phyloP scores from a whole-genome alignment of 1,140 invertebrate genomes.

The Eufriesea mexicana region DNA sequence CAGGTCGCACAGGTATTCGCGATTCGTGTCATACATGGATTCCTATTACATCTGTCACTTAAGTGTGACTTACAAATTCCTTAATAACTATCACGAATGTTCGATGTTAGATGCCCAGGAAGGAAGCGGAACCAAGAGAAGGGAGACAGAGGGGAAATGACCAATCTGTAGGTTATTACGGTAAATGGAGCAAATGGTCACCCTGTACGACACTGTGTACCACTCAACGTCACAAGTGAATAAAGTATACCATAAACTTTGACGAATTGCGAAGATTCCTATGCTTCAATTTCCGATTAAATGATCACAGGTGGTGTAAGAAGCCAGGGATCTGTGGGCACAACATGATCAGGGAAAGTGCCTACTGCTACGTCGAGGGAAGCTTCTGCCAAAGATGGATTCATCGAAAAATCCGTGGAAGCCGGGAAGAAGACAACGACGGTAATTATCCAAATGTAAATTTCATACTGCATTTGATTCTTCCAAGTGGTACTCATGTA shows the following conservation, averaged over 20 bases:
- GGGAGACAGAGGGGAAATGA: conserved; percentile 70
- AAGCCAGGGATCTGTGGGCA: conserved; percentile 88
- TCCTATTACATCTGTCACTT: too few species aligned
- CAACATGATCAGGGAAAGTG: conserved; percentile 89
- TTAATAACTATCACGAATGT: not conserved
- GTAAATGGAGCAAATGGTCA: conserved; percentile 85
- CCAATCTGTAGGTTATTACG: conserved; percentile 78
- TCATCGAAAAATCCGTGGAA: conserved; percentile 83
- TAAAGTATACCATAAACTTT: not conserved
- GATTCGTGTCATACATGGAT: too few species aligned
- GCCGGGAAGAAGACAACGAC: conserved; percentile 73
- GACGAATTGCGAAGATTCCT: not conserved
- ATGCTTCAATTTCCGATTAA: not conserved
- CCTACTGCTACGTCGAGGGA: conserved; percentile 92
- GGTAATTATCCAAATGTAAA: conserved; percentile 52
- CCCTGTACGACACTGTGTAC: conserved; percentile 84
- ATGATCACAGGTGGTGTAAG: conserved; percentile 86
- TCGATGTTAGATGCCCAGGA: conserved; percentile 59
- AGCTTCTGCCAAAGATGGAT: conserved; percentile 91
- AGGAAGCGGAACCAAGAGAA: conserved; percentile 74
- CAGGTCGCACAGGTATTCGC: conserved; percentile 59
- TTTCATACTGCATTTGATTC: too few species aligned
- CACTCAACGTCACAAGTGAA: conserved; percentile 83
- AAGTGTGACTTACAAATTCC: too few species aligned
- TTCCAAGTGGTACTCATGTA: too few species aligned